Percentiles rank a stretch among this genome's conserved stretches.
Conservation (phyloP, 92 coral and sea anemone species). For the Ricordea florida region DNA sequence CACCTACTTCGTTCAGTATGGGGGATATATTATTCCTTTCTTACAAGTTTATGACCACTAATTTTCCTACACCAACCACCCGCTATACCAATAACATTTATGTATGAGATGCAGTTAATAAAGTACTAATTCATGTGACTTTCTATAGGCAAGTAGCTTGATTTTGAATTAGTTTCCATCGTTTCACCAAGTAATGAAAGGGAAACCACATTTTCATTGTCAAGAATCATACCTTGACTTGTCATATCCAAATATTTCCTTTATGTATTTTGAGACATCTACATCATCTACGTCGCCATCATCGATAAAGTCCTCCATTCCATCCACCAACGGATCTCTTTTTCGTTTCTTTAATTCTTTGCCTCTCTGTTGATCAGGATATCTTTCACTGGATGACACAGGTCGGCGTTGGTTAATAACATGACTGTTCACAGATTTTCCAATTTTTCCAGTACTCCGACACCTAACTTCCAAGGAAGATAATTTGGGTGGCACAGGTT, state of each 20-base stretch:
- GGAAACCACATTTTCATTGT: not conserved
- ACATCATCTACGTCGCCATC: conserved; percentile 68
- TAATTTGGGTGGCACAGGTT: too few species aligned
- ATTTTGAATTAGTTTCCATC: not conserved
- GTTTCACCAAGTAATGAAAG: not conserved
- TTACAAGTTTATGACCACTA: too few species aligned
- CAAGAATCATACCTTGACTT: conserved; percentile 62
- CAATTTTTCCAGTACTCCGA: not conserved
- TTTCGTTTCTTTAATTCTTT: not conserved
- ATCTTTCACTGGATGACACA: not conserved
- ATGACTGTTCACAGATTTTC: not conserved
- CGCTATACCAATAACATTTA: too few species aligned
- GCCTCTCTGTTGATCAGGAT: not conserved
- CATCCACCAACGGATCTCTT: conserved; percentile 29
- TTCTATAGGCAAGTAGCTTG: too few species aligned
- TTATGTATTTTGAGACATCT: conserved; percentile 82
- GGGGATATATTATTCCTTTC: too few species aligned
- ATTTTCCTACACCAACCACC: too few species aligned
- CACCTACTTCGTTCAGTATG: too few species aligned
- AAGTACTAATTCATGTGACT: too few species aligned
- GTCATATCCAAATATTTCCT: conserved; percentile 97
- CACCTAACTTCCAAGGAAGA: too few species aligned
- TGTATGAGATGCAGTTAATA: too few species aligned
- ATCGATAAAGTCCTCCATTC: conserved; percentile 78
- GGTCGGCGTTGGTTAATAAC: not conserved